Base-by-base conservation (phyloP, 2,113 vertebrate genomes). In the Notothenia rossii region DNA sequence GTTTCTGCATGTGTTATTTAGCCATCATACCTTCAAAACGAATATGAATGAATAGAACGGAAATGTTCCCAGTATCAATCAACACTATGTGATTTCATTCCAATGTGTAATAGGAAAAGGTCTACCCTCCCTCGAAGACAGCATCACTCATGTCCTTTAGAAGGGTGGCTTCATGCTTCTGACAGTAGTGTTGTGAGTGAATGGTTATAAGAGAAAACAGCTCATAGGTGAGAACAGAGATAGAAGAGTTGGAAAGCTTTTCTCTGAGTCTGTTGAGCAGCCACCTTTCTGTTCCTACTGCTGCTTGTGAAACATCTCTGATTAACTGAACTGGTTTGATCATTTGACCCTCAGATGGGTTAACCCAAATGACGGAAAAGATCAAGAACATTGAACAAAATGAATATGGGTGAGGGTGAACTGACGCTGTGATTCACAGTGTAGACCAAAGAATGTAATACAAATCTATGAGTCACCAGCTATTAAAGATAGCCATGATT, bases 201-300 rank as follows among this genome's bases (percentile, higher is more conserved):
- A 88, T 89, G 72, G 78, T 90, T 84, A 78, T 25, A 82, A 81
- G 18, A 60, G n/a, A 45, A 36, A 6, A 13, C 64, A 58, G 53
- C 65, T 65, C 74, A 84, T 17, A 55, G 3, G 29, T 29, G 66
- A 60, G 49, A 22, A 48, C 43, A 17, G 9, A 63, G 33, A 76
- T 5, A 51, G 25, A 66, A 58, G 10, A 64, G 46, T 15, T 11
- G 50, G 13, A 58, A 49, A n/a, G 40, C 54, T 58, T 63, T 58
- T 58, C 68, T 77, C 61, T 61, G 55, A 77, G 46, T 14, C 12
- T 10, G 48, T 84, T 69, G 63, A 79, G 71, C 72, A 51, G 33
- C 46, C 50, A 62, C 4, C 15, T 72, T 67, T 72, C 55, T 48
- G 2, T 9, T 80, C 61, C 64, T 56, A 0, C 10, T 12, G n/a